These are phyloP conservation scores for Anabacerthia variegaticeps DNA, from an alignment of 2,797 vertebrate genomes.

Conservation along the genomic window DNA sequence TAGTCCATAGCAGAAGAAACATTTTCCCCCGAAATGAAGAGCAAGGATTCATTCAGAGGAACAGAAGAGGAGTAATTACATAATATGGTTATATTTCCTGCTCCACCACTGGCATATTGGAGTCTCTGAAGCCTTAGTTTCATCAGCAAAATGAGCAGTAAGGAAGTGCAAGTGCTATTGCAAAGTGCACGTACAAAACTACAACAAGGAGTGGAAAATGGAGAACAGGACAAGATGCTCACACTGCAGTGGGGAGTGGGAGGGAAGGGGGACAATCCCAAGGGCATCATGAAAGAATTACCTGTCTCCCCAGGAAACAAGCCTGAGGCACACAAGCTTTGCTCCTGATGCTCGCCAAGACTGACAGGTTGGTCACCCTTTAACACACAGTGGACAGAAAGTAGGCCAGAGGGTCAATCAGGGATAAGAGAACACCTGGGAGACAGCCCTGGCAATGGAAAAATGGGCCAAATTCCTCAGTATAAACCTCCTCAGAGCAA, in stretches of 20 bases:
- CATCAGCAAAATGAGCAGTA: background rate
- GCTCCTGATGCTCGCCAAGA: background rate
- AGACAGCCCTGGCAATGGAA: background rate
- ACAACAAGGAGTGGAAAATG: background rate
- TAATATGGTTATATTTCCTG: background rate
- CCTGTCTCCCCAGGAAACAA: background rate
- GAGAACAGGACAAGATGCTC: background rate
- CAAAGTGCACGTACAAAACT: accelerated
- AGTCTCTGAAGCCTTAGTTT: background rate
- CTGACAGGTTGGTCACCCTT: conserved; percentile 14
- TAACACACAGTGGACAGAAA: background rate
- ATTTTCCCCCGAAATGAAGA: background rate
- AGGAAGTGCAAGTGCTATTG: background rate
- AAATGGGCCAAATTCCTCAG: conserved; percentile 27
- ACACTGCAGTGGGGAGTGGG: accelerated
- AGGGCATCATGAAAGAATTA: background rate
- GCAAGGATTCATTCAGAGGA: background rate
- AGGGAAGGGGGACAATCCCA: background rate
- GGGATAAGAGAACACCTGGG: conserved; percentile 53
- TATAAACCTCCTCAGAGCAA: background rate
- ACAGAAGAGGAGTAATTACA: background rate
- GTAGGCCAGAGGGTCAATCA: conserved; percentile 1
- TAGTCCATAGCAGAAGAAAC: background rate
- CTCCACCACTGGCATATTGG: background rate
- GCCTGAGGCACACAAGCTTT: conserved; percentile 5